Percentiles rank a stretch among this genome's conserved stretches.
Conservation (phyloP, 2,113 vertebrate species). For the Callocephalon fimbriatum region DNA sequence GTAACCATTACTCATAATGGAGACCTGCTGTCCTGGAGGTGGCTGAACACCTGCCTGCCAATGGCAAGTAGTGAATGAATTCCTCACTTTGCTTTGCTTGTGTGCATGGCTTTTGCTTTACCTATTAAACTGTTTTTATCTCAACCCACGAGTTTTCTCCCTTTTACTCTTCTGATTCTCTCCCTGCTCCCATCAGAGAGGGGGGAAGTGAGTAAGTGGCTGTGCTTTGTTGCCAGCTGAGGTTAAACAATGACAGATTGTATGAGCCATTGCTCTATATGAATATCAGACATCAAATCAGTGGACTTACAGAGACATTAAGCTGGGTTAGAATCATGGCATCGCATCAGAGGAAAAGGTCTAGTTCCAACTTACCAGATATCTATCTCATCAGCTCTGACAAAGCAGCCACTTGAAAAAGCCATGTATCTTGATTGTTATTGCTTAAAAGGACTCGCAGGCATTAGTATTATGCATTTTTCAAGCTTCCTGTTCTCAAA, state of each 20-base stretch:
- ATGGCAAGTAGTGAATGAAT: neutral
- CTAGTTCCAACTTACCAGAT: neutral
- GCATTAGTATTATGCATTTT: neutral
- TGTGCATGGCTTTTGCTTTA: neutral
- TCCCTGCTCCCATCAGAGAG: neutral
- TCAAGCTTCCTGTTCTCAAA: neutral
- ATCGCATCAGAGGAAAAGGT: neutral
- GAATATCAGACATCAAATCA: neutral
- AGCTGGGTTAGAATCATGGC: neutral
- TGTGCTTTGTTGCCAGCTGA: neutral
- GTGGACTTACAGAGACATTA: neutral
- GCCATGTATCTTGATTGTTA: neutral
- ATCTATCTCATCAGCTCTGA: neutral
- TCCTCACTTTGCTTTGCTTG: neutral
- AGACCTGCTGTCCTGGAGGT: neutral
- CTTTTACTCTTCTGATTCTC: neutral
- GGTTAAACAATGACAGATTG: neutral
- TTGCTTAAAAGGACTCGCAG: neutral
- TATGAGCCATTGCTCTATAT: neutral
- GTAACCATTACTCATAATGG: neutral
- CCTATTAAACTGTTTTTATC: neutral
- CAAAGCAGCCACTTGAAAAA: slow-evolving; percentile 10
- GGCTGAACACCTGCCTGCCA: neutral
- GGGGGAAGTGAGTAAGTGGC: neutral
- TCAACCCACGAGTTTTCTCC: neutral